Evolutionary conservation across 2,888 invertebrate genomes (phyloP).

Genomic region (Limulus polyphemus): DNA sequence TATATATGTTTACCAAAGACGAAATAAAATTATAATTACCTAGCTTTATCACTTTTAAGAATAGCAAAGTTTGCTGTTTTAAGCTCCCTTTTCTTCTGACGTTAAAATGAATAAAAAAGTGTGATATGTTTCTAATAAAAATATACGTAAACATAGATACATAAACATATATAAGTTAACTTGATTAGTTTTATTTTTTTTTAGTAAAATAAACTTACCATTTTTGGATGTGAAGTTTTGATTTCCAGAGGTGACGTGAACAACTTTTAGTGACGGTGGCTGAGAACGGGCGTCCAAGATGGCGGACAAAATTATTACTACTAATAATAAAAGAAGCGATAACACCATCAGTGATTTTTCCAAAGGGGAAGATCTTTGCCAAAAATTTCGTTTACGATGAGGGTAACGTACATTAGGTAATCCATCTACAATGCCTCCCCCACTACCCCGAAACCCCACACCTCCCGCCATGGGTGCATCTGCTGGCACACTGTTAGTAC

Average conservation of each 20-base stretch:
- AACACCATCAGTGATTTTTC: slow-evolving; percentile 25
- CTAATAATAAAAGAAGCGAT: slow-evolving; percentile 18
- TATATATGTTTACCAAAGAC: too few species aligned
- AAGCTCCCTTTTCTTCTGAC: too few species aligned
- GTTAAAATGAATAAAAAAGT: too few species aligned
- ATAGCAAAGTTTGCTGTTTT: too few species aligned
- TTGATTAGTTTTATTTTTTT: too few species aligned
- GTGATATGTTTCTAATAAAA: too few species aligned
- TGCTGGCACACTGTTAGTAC: slow-evolving; percentile 26
- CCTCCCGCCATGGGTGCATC: slow-evolving; percentile 22
- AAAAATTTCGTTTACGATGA: slow-evolving; percentile 22
- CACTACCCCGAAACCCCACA: not conserved
- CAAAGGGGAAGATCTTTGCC: slow-evolving; percentile 26
- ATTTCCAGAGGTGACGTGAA: slow-evolving; percentile 9
- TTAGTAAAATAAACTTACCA: too few species aligned
- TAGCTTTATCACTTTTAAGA: too few species aligned
- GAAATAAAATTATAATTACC: too few species aligned
- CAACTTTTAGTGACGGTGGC: slow-evolving; percentile 11
- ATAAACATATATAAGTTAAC: too few species aligned
- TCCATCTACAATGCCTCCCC: not conserved
- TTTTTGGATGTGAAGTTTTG: too few species aligned
- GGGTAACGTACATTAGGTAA: slow-evolving; percentile 15
- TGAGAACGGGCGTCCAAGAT: slow-evolving; percentile 10
- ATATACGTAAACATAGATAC: too few species aligned
- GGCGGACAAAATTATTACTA: slow-evolving; percentile 23